Percentiles rank a stretch among this genome's conserved stretches.
These are phyloP conservation scores for Tragelaphus buxtoni DNA, from an alignment of 2,113 vertebrate species.

Conservation along the genomic window DNA sequence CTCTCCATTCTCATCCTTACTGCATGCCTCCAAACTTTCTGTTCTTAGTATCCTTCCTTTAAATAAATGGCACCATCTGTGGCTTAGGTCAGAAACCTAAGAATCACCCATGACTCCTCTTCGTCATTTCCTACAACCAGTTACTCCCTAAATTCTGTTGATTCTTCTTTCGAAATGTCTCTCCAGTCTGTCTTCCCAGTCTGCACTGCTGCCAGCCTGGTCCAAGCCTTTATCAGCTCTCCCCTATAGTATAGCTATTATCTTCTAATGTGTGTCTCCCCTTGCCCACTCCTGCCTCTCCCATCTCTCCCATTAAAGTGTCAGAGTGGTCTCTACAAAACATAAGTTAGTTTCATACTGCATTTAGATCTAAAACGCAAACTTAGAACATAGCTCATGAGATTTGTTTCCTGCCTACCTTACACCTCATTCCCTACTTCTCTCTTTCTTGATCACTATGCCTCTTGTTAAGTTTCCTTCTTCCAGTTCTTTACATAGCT, in stretches of 20 bases:
- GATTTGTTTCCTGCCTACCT: background rate
- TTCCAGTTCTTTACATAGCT: background rate
- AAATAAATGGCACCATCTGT: background rate
- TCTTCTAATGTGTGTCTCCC: background rate
- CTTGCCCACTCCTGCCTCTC: background rate
- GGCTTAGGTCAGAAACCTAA: conserved; percentile 2
- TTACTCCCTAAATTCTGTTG: background rate
- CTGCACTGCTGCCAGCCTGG: background rate
- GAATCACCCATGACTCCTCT: background rate
- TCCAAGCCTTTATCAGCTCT: background rate
- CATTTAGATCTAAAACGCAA: background rate
- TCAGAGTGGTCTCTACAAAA: background rate
- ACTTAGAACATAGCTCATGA: background rate
- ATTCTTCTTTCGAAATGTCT: background rate
- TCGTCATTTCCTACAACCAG: background rate
- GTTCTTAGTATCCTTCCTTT: background rate
- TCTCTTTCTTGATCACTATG: background rate
- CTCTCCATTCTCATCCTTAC: background rate
- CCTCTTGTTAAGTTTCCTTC: background rate
- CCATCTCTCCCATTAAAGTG: background rate
- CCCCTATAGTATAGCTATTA: background rate
- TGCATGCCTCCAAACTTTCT: background rate
- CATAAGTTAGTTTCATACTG: background rate
- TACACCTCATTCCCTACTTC: background rate
- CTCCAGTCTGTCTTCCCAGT: background rate